phyloP scores from a whole-genome alignment of 2,888 invertebrate species.

The Sisyra terminalis region DNA sequence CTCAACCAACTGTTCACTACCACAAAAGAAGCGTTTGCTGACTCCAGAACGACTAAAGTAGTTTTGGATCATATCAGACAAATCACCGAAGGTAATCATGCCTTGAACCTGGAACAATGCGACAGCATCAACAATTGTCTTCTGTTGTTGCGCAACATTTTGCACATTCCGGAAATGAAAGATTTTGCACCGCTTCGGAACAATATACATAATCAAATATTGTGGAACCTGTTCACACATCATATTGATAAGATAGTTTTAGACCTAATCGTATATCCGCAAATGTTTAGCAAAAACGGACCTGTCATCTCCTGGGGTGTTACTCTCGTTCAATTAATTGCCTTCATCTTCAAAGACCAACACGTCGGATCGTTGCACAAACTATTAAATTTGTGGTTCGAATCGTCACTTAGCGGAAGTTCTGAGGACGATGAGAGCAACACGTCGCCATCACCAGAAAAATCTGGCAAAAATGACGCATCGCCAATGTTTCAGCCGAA shows the following conservation, averaged over 20 bases:
- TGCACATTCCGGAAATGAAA: constrained; percentile 51
- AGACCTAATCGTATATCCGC: constrained; percentile 47
- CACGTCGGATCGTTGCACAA: constrained; percentile 55
- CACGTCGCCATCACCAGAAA: constrained; percentile 48
- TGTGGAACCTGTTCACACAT: constrained; percentile 68
- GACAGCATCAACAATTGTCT: constrained; percentile 54
- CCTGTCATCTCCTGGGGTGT: constrained; percentile 46
- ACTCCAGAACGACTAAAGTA: constrained; percentile 46
- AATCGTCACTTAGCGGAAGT: constrained; percentile 54
- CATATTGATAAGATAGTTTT: constrained; percentile 58
- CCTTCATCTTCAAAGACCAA: constrained; percentile 63
- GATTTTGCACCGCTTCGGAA: constrained; percentile 15
- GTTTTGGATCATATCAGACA: constrained; percentile 51
- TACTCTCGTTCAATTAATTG: constrained; percentile 58
- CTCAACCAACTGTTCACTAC: constrained; percentile 46
- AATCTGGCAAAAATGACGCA: constrained; percentile 42
- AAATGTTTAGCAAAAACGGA: constrained; percentile 17
- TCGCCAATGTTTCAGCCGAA: constrained; percentile 54
- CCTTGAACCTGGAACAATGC: constrained; percentile 38
- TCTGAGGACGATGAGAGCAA: constrained; percentile 73
- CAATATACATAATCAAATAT: constrained; percentile 54
- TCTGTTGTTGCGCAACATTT: constrained; percentile 49
- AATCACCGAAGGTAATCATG: constrained; percentile 26
- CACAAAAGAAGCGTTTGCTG: constrained; percentile 51
- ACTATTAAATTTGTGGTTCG: constrained; percentile 53